phyloP scores from a whole-genome alignment of 2,797 vertebrate genomes.

The Eulemur coronatus region DNA sequence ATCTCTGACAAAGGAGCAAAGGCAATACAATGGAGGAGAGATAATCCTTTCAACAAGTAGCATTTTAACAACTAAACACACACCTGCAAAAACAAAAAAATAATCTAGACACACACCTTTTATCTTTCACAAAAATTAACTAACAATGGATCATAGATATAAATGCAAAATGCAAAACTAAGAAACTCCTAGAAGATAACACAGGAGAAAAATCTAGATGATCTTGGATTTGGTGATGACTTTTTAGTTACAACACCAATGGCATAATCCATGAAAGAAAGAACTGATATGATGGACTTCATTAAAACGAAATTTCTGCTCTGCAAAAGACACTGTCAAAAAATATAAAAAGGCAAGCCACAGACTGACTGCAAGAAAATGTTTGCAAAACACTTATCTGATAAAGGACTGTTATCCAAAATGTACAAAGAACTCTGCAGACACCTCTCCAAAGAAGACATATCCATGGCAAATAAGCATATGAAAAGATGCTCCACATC shows the following conservation, averaged over 20 bases:
- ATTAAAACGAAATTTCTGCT: neutral
- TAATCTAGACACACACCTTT: neutral
- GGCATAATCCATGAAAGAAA: neutral
- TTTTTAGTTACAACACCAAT: neutral
- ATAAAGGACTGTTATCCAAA: neutral
- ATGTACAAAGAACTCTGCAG: neutral
- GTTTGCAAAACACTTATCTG: neutral
- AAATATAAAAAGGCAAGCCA: neutral
- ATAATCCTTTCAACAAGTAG: neutral
- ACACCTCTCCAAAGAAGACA: neutral
- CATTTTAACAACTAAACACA: neutral
- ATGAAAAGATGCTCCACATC: neutral
- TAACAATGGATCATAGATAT: neutral
- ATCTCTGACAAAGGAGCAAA: neutral
- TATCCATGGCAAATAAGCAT: neutral
- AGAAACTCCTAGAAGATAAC: neutral
- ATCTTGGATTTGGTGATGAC: neutral
- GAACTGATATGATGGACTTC: neutral
- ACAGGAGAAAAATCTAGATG: neutral
- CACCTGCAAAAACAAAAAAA: neutral
- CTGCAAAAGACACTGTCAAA: neutral
- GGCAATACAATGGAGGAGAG: neutral
- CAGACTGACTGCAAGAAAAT: neutral
- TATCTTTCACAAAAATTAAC: neutral
- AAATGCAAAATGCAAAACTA: neutral